Evolutionary conservation across 1,140 invertebrate species (phyloP).

Genomic region (Drosophila erecta): DNA sequence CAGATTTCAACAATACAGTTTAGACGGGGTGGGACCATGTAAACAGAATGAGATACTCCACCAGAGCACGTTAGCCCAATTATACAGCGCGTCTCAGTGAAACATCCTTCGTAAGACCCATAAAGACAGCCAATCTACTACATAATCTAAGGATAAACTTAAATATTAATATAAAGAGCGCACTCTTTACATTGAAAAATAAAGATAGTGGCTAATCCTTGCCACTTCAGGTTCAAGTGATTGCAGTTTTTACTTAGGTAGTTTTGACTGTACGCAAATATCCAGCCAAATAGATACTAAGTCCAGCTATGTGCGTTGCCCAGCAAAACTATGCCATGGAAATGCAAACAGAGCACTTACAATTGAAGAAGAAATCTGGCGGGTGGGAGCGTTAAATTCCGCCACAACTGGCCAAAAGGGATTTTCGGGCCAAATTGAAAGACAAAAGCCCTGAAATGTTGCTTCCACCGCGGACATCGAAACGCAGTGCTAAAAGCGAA

Average conservation of each 20-base stretch:
- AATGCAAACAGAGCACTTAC: slow-evolving; percentile 46
- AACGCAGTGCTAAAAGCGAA: slow-evolving; percentile 16
- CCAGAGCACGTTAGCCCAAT: slow-evolving; percentile 61
- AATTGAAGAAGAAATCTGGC: slow-evolving; percentile 2
- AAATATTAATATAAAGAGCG: neutral
- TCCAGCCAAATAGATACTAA: slow-evolving; percentile 10
- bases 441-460: slow-evolving; percentile 56
- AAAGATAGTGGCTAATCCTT: no score
- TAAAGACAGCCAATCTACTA: neutral
- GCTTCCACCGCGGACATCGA: slow-evolving; percentile 29
- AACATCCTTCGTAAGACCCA: slow-evolving; percentile 2
- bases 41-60: slow-evolving; percentile 49
- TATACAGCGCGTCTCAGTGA: slow-evolving; percentile 24
- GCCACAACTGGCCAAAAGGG: slow-evolving; percentile 25
- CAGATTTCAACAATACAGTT: slow-evolving; percentile 57
- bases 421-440: slow-evolving; percentile 58
- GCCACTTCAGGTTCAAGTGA: no score
- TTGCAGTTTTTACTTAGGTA: neutral
- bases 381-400: neutral
- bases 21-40: slow-evolving; percentile 18
- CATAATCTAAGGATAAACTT: neutral
- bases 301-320: slow-evolving; percentile 22
- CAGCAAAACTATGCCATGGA: slow-evolving; percentile 37
- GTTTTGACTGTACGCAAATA: slow-evolving; percentile 10
- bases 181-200: no score